phyloP scores from a whole-genome alignment of 2,797 vertebrate species.

The Enteromius mattozi region DNA sequence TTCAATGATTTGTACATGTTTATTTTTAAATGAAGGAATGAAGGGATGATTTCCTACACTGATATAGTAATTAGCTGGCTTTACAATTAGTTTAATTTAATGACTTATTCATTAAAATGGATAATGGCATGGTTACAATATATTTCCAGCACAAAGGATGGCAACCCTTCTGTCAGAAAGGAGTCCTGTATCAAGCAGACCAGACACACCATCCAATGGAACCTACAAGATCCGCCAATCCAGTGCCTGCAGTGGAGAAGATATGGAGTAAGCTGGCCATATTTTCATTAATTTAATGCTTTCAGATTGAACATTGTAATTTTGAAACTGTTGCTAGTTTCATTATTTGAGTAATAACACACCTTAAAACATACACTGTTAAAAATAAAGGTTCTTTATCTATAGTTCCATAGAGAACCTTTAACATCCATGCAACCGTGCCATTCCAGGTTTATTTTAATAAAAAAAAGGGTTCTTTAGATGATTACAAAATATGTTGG shows the following conservation, averaged over 20 bases:
- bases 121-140: neutral
- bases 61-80: neutral
- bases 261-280: slow-evolving; percentile 41
- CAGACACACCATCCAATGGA: slow-evolving; percentile 32
- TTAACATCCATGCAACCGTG: neutral
- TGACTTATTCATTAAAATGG: neutral
- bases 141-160: slow-evolving; percentile 53
- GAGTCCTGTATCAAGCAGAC: slow-evolving; percentile 41
- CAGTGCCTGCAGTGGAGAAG: slow-evolving; percentile 31
- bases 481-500: neutral
- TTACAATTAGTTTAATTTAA: neutral
- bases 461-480: neutral
- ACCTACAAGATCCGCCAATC: slow-evolving; percentile 26
- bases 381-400: neutral
- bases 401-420: neutral
- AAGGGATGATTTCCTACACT: neutral
- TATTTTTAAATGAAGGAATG: neutral
- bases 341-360: neutral
- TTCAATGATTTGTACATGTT: neutral
- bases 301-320: neutral
- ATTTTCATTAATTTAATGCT: neutral
- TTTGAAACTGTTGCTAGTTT: neutral
- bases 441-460: neutral
- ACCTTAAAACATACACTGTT: neutral
- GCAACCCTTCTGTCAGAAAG: slow-evolving; percentile 29